These are phyloP conservation scores for Lacanobia oleracea DNA, from an alignment of 2,888 invertebrate species.

Conservation along the genomic window DNA sequence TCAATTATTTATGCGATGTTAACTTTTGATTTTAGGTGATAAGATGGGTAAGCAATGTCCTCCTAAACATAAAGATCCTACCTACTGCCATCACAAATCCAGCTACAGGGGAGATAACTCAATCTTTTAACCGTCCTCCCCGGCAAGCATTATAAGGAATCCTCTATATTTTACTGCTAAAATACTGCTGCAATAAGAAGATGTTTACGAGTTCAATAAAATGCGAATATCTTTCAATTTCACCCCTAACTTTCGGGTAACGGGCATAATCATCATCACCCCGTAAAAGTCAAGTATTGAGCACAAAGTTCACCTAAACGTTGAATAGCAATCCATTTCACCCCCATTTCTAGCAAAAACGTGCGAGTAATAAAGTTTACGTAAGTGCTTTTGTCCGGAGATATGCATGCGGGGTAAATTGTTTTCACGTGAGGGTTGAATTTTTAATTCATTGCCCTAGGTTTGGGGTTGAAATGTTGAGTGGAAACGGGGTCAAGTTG, in stretches of 20 bases:
- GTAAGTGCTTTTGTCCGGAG: constrained; percentile 37
- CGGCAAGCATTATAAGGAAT: too few species aligned
- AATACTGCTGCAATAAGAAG: not conserved
- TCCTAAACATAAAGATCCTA: too few species aligned
- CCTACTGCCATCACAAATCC: too few species aligned
- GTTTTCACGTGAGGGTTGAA: constrained; percentile 61
- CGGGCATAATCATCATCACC: constrained; percentile 23
- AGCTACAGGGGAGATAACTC: too few species aligned
- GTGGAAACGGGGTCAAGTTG: constrained; percentile 24
- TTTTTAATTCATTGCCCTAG: constrained; percentile 64
- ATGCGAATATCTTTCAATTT: not conserved
- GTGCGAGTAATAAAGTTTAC: constrained; percentile 52
- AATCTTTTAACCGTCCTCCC: too few species aligned
- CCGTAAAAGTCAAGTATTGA: constrained; percentile 20
- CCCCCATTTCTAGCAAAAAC: constrained; percentile 32
- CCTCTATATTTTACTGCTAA: not conserved
- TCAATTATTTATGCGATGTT: too few species aligned
- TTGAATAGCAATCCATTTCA: constrained; percentile 7
- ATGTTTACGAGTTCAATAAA: not conserved
- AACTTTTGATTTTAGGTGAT: too few species aligned
- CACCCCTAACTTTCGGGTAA: not conserved
- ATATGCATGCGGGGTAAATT: constrained; percentile 59
- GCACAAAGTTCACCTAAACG: constrained; percentile 17
- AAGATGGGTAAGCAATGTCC: too few species aligned
- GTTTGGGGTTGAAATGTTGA: constrained; percentile 41